Evolutionary conservation across 2,888 invertebrate species (phyloP).

Genomic region (Tetheella fluctuosa): DNA sequence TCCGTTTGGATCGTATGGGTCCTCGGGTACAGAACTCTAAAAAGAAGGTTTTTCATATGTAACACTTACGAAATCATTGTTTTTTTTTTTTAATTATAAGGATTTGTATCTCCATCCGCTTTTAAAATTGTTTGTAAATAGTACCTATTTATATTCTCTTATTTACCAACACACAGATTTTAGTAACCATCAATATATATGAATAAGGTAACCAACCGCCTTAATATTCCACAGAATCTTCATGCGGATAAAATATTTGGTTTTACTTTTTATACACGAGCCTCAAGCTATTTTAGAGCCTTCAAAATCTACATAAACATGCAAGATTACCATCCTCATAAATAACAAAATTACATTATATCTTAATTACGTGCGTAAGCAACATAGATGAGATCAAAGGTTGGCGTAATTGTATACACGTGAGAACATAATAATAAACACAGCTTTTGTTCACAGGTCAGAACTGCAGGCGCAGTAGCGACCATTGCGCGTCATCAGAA

Average conservation of each 20-base stretch:
- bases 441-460: slow-evolving; percentile 49
- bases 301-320: not conserved
- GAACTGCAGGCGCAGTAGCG: slow-evolving; percentile 45
- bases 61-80: not conserved
- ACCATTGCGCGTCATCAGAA: slow-evolving; percentile 46
- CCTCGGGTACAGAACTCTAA: too few species aligned
- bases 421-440: not conserved
- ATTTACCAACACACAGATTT: too few species aligned
- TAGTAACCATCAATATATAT: too few species aligned
- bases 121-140: too few species aligned
- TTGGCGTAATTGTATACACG: slow-evolving; percentile 7
- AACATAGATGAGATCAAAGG: not conserved
- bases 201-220: not conserved
- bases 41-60: not conserved
- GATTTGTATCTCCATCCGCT: too few species aligned
- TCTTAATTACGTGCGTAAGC: not conserved
- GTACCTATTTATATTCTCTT: not conserved
- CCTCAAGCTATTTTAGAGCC: not conserved
- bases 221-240: not conserved
- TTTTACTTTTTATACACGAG: not conserved
- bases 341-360: slow-evolving; percentile 2
- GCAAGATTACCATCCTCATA: not conserved
- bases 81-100: too few species aligned
- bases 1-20: too few species aligned
- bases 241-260: not conserved